Evolutionary conservation across 2,113 vertebrate genomes (phyloP).

Genomic region (Crotalus viridis): DNA sequence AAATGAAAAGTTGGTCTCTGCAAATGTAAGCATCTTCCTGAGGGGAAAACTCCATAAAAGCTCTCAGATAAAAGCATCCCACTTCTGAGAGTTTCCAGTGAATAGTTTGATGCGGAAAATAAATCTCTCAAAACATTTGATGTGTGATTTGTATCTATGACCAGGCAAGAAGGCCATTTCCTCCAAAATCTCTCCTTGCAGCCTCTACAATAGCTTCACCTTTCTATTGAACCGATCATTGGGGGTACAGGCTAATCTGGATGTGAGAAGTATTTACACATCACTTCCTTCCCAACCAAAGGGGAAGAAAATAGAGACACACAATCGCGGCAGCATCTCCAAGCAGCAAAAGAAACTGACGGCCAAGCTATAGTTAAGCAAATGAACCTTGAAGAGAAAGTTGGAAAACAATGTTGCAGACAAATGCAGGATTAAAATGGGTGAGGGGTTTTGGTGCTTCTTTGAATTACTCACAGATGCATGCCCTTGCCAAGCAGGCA

Average conservation of each 20-base stretch:
- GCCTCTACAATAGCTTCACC: neutral
- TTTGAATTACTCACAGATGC: neutral
- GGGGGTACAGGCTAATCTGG: neutral
- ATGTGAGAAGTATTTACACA: accelerated
- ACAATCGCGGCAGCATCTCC: neutral
- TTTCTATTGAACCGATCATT: constrained; percentile 15
- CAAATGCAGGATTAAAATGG: neutral
- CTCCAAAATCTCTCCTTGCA: neutral
- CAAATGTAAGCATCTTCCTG: neutral
- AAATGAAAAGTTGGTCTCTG: neutral
- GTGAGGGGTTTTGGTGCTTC: neutral
- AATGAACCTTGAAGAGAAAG: neutral
- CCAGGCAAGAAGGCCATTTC: neutral
- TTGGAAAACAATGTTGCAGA: neutral
- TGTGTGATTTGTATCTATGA: neutral
- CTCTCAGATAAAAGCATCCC: neutral
- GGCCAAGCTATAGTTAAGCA: neutral
- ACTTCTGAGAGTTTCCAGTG: neutral
- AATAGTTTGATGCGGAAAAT: neutral
- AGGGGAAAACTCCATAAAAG: neutral
- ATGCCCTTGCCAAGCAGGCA: neutral
- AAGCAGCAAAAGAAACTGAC: neutral
- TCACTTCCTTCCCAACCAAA: neutral
- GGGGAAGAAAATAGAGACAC: neutral
- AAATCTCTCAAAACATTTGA: neutral